Conservation (phyloP, 2,113 vertebrate genomes). For the Tyrannus savana region DNA sequence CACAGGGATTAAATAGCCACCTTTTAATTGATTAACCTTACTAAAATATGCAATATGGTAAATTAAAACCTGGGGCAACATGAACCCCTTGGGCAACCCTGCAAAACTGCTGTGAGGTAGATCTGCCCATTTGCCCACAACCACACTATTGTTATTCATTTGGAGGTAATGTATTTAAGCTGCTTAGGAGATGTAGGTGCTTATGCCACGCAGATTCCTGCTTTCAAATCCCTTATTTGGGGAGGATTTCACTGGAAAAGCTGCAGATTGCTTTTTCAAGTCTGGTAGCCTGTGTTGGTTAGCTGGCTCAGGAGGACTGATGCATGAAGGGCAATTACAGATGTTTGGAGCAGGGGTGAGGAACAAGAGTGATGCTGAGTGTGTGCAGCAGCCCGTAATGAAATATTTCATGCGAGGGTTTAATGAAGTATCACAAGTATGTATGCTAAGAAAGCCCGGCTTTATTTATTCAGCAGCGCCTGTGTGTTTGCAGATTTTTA, state of each 20-base stretch:
- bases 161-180: neutral
- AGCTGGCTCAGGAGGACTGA: neutral
- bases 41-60: neutral
- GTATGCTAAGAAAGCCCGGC: neutral
- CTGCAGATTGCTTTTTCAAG: neutral
- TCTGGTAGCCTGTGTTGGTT: neutral
- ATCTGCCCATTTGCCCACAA: neutral
- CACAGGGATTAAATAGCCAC: neutral
- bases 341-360: neutral
- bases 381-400: slow-evolving; percentile 35
- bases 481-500: slow-evolving; percentile 54
- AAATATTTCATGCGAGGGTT: neutral
- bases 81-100: neutral
- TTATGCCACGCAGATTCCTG: neutral
- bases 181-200: neutral
- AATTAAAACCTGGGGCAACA: neutral
- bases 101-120: neutral
- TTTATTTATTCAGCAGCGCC: slow-evolving; percentile 62
- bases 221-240: neutral
- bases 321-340: slow-evolving; percentile 14
- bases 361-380: slow-evolving; percentile 25
- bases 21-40: slow-evolving; percentile 8
- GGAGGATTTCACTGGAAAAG: neutral
- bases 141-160: neutral
- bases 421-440: slow-evolving; percentile 50